These are phyloP conservation scores for Caenorhabditis drosophilae DNA, from an alignment of 2,888 invertebrate genomes.

Conservation along the genomic window DNA sequence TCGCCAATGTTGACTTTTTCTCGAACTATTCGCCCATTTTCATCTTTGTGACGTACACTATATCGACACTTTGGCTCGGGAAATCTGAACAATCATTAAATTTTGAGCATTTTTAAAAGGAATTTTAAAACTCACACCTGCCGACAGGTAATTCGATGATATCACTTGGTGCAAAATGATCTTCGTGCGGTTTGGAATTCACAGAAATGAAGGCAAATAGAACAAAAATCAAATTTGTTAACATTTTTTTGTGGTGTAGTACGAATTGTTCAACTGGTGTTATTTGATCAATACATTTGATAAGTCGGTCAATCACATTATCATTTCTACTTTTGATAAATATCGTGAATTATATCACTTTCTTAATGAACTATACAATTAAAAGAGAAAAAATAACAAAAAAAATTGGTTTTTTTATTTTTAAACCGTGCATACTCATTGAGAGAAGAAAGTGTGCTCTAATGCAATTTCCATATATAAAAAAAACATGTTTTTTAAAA, in stretches of 20 bases:
- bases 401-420: too few species aligned
- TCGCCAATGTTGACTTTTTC: slow-evolving; percentile 44
- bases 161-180: slow-evolving; percentile 40
- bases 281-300: too few species aligned
- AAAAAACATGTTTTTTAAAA: too few species aligned
- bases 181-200: neutral
- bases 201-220: slow-evolving; percentile 2
- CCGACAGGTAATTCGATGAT: slow-evolving; percentile 62
- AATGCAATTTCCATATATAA: too few species aligned
- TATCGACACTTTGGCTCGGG: slow-evolving; percentile 63
- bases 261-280: too few species aligned
- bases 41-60: slow-evolving; percentile 46
- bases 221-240: neutral
- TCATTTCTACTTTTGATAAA: too few species aligned
- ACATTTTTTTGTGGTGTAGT: too few species aligned
- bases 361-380: too few species aligned
- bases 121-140: slow-evolving; percentile 22
- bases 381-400: too few species aligned
- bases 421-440: too few species aligned
- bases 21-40: slow-evolving; percentile 19
- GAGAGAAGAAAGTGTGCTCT: too few species aligned
- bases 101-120: neutral
- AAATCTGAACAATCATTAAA: slow-evolving; percentile 32
- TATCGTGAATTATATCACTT: too few species aligned
- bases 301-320: neutral